Evolutionary conservation across 2,113 vertebrate genomes (phyloP).

Genomic region (Pheucticus melanocephalus): DNA sequence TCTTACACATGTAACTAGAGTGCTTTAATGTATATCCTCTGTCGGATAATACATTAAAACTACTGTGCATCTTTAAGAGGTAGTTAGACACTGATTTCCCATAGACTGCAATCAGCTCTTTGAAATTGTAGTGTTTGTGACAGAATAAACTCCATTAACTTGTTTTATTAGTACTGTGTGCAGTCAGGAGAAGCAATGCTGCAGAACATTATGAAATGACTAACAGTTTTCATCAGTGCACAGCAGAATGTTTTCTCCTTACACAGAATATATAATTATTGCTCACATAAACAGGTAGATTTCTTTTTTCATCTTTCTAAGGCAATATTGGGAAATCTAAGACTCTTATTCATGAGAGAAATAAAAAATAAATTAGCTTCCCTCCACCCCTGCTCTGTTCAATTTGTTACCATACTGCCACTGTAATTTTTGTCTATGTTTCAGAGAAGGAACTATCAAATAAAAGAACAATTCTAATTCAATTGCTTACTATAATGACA

Average conservation of each 20-base stretch:
- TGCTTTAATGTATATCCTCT: constrained; percentile 32
- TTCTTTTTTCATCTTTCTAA: constrained; percentile 37
- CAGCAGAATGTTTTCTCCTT: constrained; percentile 67
- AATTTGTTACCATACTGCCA: constrained; percentile 29
- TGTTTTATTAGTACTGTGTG: constrained; percentile 75
- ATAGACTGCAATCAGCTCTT: constrained; percentile 69
- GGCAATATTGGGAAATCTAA: constrained; percentile 39
- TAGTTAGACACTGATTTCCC: constrained; percentile 63
- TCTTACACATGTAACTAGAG: neutral
- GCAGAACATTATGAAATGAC: constrained; percentile 74
- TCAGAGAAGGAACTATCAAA: neutral
- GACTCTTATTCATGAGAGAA: constrained; percentile 18
- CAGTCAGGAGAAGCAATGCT: constrained; percentile 75
- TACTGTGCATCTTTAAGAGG: constrained; percentile 56
- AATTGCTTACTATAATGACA: constrained; percentile 55
- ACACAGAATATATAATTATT: constrained; percentile 75
- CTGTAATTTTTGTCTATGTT: constrained; percentile 9
- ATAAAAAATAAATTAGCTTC: constrained; percentile 47
- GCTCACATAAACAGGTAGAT: constrained; percentile 66
- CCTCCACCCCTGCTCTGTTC: neutral
- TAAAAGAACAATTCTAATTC: neutral
- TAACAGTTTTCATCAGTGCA: constrained; percentile 69
- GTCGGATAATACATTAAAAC: constrained; percentile 54
- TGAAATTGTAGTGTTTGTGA: constrained; percentile 71
- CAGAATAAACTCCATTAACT: constrained; percentile 82